Evolutionary conservation across 2,113 vertebrate genomes (phyloP), one percentile per base, ranked within the genome.

Genomic region (Sphyrna mokarran): DNA sequence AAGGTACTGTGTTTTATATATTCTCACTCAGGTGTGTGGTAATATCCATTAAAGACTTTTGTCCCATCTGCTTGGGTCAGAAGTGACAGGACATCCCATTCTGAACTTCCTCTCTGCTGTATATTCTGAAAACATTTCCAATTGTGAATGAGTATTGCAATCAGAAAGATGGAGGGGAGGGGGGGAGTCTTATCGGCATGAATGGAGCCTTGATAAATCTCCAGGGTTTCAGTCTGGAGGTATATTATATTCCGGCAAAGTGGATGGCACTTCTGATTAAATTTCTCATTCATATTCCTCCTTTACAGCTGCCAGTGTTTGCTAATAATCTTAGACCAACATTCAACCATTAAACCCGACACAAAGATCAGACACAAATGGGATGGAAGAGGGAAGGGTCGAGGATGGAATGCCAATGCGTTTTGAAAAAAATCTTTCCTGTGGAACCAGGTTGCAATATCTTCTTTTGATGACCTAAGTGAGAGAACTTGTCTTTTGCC

Each of bases 211-310:
- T 95, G 94, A 76, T 95, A 69, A 95, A 76, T 72, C 68, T 72
- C 94, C 43, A 54, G 69, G 94, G 94, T 48, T 76, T 76, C 40
- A 66, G 69, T 70, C 69, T 76, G 94, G 94, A 95, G 76, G 94
- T 95, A 72, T 48, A 95, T 95, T 95, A 54, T 68, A 76, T 95
- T 95, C 69, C 68, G 72, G 94, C 94, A 95, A 72, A 95, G 94
- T 95, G 94, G 69, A 72, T 95, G 94, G 69, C 94, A 95, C 69
- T 54, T 72, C 68, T 95, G 69, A 95, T 95, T 72, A 95, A 70
- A 72, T 95, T 72, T 95, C 93, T 70, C 94, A 95, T 95, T 95
- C 94, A 95, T 95, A 95, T 95, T 95, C 94, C 69, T 33, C 94
- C 69, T 95, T 76, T 48, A 95, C 94, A 95, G 94, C 94, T 95